A percentile compares a stretch with the other conserved stretches of the same genome.
Evolutionary conservation across 2,888 invertebrate genomes (phyloP).

Genomic region (Polydrusus pterygomalis): DNA sequence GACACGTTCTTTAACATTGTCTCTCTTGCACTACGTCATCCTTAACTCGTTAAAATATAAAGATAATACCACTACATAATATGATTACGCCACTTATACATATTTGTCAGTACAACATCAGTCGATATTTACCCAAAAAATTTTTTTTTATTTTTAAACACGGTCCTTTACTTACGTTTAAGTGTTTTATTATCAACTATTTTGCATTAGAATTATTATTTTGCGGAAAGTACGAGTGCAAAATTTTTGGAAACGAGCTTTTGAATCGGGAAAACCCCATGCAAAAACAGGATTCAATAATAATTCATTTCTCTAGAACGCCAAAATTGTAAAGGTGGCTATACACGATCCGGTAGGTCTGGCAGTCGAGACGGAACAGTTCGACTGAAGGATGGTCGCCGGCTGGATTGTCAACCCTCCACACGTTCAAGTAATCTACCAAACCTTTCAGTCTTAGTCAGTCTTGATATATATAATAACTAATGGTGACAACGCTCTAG

Average conservation of each 20-base stretch:
- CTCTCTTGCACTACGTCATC: background rate
- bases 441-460: too few species aligned
- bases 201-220: background rate
- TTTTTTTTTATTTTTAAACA: slow-evolving; percentile 6
- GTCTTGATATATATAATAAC: too few species aligned
- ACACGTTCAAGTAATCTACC: too few species aligned
- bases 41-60: background rate
- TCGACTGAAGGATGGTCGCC: too few species aligned
- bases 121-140: background rate
- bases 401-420: too few species aligned
- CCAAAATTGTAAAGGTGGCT: too few species aligned
- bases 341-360: too few species aligned
- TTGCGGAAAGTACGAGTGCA: background rate
- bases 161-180: background rate
- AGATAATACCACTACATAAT: background rate
- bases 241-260: background rate
- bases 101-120: background rate
- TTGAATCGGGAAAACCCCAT: slow-evolving; percentile 2
- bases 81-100: background rate
- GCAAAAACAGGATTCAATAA: too few species aligned
- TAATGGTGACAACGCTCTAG: too few species aligned
- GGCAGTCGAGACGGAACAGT: too few species aligned
- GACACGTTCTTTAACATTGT: background rate
- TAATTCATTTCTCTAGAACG: too few species aligned
- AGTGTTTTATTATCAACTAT: background rate